These are phyloP conservation scores for Stegostoma tigrinum DNA, from an alignment of 2,113 vertebrate species.

Conservation along the genomic window DNA sequence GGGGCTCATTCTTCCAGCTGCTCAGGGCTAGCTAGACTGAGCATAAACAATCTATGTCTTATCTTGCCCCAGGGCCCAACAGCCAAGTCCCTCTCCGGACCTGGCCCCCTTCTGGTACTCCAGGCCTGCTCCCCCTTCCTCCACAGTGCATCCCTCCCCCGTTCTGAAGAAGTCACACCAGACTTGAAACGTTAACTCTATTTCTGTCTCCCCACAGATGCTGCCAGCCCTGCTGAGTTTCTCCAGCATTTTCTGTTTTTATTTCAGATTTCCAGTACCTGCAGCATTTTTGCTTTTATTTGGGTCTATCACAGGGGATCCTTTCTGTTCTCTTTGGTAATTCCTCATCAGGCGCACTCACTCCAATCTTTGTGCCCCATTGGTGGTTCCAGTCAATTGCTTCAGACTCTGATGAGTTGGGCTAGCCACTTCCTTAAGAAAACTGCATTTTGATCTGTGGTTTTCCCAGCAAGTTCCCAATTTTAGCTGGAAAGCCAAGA, in stretches of 20 bases:
- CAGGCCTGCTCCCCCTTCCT: too few species aligned
- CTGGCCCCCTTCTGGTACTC: too few species aligned
- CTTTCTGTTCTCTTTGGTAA: background rate
- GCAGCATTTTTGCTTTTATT: background rate
- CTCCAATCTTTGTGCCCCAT: background rate
- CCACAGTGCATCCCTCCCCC: too few species aligned
- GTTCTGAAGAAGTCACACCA: too few species aligned
- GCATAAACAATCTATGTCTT: background rate
- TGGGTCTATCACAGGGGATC: background rate
- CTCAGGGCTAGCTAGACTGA: background rate
- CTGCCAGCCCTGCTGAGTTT: too few species aligned
- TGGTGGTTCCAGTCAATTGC: background rate
- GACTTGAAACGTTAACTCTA: too few species aligned
- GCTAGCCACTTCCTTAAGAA: background rate
- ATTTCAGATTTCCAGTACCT: too few species aligned
- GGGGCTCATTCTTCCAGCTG: background rate
- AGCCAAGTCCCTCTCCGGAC: too few species aligned
- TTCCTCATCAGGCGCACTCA: background rate
- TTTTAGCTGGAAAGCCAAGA: background rate
- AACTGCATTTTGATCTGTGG: background rate
- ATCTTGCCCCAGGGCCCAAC: too few species aligned
- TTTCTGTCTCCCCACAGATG: too few species aligned
- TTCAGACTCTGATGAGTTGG: background rate
- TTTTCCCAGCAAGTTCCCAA: background rate
- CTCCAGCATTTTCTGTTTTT: too few species aligned